Evolutionary conservation across 2,113 vertebrate genomes (phyloP), one percentile per base, ranked within the genome.

Genomic region (Camelus bactrianus): DNA sequence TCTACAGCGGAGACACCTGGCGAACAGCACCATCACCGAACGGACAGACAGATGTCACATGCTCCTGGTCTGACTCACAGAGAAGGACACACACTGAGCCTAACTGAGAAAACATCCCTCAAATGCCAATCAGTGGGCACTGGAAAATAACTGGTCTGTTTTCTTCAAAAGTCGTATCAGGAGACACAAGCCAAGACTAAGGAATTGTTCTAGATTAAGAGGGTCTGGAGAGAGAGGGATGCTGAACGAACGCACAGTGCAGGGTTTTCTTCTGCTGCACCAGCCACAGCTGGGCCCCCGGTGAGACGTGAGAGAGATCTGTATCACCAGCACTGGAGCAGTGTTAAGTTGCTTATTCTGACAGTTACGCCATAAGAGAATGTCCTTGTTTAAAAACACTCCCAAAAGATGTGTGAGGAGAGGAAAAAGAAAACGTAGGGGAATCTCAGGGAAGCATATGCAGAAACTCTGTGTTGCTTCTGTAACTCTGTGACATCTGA

Each of bases 21-120:
- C 28, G 1, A 35, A 30, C 12, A 26, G 19, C 3, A 15, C n/a
- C 7, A n/a, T 14, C 2, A 32, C 58, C 92, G 19, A 62, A 52
- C 0, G 6, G 19, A 42, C 30, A 32, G 7, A 54, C 8, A 30
- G 42, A 56, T 3, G 38, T 8, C 30, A 7, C 0, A 8, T 2
- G 1, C 64, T 46, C 35, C 16, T 4, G 26, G 48, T 7, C 32
- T 3, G 24, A 9, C 1, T 32, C 42, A 8, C 19, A 0, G 38
- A 80, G 20, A 32, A 73, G 30, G 58, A 28, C 0, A 17, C 3
- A 8, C 5, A 5, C 35, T 15, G 15, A 65, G 38, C n/a, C 60
- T 20, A 72, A 11, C 2, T 26, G 65, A 89, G 70, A 76, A 48
- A 48, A 6, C 32, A 56, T 3, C 2, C 6, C 69, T 65, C 26